Base-by-base conservation (phyloP, 2,797 vertebrate species). In the Enteromius radiatus region DNA sequence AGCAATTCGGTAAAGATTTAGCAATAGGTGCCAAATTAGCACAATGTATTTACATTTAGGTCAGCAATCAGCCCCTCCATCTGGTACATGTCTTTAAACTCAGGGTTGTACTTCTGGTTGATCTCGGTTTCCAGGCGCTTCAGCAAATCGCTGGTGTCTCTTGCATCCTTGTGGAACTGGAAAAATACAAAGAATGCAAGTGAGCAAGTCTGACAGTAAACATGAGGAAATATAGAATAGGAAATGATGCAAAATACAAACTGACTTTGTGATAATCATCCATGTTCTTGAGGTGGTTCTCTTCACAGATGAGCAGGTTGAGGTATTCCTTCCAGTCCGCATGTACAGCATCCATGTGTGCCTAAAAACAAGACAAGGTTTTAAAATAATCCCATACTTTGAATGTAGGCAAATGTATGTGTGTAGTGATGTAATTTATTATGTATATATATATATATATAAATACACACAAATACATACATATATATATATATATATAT, bases 271-370 rank as follows among this genome's bases (percentile, higher is more conserved):
- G 97, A 90, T 97, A 98, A 81, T 99, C 97, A 7, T 97, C 96
- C 98, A 99, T 99, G 91, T 96, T 95, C 90, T 98, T 99, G n/a
- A 99, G 95, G 87, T 99, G 98, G 88, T 96, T 98, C 87, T 99
- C 98, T 91, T 99, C 98, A 0, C 98, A 99, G 91, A 99, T 99
- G 61, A 99, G 96, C 87, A 99, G 93, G 94, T 99, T 99, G 85
- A 99, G 94, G 87, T 99, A 99, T 63, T 97, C 97, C 91, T 99
- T 99, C 98, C 98, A 99, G 90, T 99, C 98, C 0, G 97, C 97
- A 0, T 99, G 96, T 43, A 99, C 97, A 0, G 98, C 98, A 80
- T 97, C 98, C 68, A 96, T 98, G 80, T 99, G 98, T 49, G 98
- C 98, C 98, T 99, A 89, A 63, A 5, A n/a, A 14, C 26, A 38